phyloP scores from a whole-genome alignment of 2,888 invertebrate species.

The Drosophila maculinotata region DNA sequence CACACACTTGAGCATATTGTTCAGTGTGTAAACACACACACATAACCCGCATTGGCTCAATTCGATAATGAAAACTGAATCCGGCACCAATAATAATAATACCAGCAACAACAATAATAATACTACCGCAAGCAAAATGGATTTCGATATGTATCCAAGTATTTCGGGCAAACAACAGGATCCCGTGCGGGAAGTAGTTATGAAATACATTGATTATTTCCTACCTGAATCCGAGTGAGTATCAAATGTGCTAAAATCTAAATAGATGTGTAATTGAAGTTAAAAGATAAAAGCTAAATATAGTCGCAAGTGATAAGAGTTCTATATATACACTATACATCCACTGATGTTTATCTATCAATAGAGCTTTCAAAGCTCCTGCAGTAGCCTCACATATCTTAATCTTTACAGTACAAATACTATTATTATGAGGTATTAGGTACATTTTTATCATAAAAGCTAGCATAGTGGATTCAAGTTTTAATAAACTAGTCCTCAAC shows the following conservation, averaged over 20 bases:
- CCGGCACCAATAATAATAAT: conserved; percentile 60
- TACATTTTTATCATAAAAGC: not conserved
- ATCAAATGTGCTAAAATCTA: conserved; percentile 7
- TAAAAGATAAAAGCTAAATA: not conserved
- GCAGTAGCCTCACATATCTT: too few species aligned
- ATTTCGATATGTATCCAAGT: conserved; percentile 87
- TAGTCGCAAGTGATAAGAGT: not conserved
- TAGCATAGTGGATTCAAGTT: not conserved
- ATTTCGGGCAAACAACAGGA: conserved; percentile 88
- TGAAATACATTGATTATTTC: conserved; percentile 90
- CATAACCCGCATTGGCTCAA: conserved; percentile 35
- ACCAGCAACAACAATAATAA: conserved; percentile 56
- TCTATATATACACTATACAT: too few species aligned
- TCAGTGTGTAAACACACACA: conserved; percentile 21
- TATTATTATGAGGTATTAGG: too few species aligned
- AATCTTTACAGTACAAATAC: too few species aligned
- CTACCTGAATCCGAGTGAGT: conserved; percentile 88
- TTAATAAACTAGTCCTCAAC: too few species aligned
- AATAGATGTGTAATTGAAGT: not conserved
- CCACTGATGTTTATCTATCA: too few species aligned
- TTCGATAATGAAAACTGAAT: conserved; percentile 83
- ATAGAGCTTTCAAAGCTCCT: too few species aligned
- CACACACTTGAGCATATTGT: conserved; percentile 2
- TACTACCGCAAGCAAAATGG: conserved; percentile 86
- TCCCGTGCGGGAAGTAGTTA: conserved; percentile 89